phyloP scores from a whole-genome alignment of 1,140 invertebrate species.

The Potamilus streckersoni region DNA sequence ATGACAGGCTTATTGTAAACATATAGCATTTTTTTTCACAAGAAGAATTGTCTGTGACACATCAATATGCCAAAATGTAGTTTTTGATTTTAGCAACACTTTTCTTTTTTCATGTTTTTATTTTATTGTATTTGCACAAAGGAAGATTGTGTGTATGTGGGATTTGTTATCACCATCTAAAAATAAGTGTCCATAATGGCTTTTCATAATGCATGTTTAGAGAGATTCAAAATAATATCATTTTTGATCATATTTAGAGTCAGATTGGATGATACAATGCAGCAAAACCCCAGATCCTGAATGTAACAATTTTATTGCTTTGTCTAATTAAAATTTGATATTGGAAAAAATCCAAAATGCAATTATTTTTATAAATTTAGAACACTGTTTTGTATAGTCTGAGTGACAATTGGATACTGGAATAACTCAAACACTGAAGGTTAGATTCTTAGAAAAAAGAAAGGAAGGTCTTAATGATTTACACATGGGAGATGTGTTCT shows the following conservation, averaged over 20 bases:
- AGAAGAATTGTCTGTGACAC: not conserved
- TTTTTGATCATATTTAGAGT: too few species aligned
- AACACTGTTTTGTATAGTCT: too few species aligned
- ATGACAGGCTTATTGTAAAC: not conserved
- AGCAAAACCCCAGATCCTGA: too few species aligned
- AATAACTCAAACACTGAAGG: slow-evolving; percentile 1
- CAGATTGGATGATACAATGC: too few species aligned
- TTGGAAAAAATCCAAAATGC: too few species aligned
- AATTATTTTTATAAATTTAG: too few species aligned
- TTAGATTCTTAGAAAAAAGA: slow-evolving; percentile 3
- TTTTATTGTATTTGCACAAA: slow-evolving; percentile 21
- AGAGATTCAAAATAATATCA: too few species aligned
- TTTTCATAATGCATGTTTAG: too few species aligned
- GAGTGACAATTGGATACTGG: not conserved
- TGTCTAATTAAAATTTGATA: too few species aligned
- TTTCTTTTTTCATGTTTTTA: slow-evolving; percentile 14
- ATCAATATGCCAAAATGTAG: slow-evolving; percentile 4
- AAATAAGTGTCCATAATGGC: too few species aligned
- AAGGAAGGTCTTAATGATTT: not conserved
- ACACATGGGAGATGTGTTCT: not conserved
- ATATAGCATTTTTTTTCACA: not conserved
- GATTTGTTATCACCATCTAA: too few species aligned
- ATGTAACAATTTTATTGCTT: too few species aligned
- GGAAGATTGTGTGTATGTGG: not conserved
- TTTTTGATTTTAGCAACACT: slow-evolving; percentile 14